Base-by-base conservation (phyloP, 2,888 invertebrate genomes). In the Portevinia maculata region DNA sequence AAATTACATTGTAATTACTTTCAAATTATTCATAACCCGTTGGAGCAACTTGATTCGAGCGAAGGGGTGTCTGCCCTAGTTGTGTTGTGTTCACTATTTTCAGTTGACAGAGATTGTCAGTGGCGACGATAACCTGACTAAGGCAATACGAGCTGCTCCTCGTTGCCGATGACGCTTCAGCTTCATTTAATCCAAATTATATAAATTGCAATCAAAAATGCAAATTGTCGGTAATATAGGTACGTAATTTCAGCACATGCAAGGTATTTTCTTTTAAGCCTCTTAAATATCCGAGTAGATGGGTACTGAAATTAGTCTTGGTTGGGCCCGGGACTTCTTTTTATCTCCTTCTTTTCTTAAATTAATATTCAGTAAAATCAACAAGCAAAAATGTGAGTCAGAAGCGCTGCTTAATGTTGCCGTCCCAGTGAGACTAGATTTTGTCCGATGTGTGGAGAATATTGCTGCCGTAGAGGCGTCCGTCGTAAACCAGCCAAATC, bases 121-220 rank as follows among this genome's bases (percentile, higher is more conserved):
- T 21, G 55, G 13, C 34, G n/a, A 7, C 19, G 28, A 44, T 44
- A 48, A 30, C 13, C 50, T 21, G 21, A 41, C 32, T 62, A 34
- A 70, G 19, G 53, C 60, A 76, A 55, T 64, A 71, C 76, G 19
- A 57, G 71, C 64, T 78, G 71, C 78, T 62, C 48, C 48, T 1
- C 24, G n/a, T 21, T 17, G 44, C 34, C 32, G 30, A 30, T 34
- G 19, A 13, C 32, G 28, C 64, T 78, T 44, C 78, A 62, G 64
- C 50, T 71, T 52, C 71, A 71, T 71, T 78, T 71, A 64, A 62
- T 21, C 64, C 70, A 78, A 78, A 78, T 78, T 62, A 57, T 62
- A 71, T 78, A 78, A 71, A 71, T 78, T 71, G 57, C 71, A 78
- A 71, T 78, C 78, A 64, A 78, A 71, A 71, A 71, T 78, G 62